phyloP scores from a whole-genome alignment of 2,113 vertebrate genomes.

The Alethe castanea region DNA sequence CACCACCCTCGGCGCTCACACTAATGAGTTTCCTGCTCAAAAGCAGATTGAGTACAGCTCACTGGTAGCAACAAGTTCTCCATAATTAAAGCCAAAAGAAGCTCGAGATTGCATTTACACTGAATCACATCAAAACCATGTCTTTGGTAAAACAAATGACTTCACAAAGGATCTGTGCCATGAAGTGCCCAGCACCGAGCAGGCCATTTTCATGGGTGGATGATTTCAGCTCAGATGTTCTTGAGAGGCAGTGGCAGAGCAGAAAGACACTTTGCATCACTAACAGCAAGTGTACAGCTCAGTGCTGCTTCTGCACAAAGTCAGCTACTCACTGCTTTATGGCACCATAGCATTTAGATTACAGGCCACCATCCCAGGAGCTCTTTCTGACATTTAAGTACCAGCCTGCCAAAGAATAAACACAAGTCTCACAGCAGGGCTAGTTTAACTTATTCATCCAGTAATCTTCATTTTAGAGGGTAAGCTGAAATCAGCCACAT shows the following conservation, averaged over 20 bases:
- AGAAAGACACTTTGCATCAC: not conserved
- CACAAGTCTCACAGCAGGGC: not conserved
- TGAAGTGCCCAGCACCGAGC: not conserved
- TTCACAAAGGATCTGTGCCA: not conserved
- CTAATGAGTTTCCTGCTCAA: not conserved
- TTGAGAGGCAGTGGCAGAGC: not conserved
- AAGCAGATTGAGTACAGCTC: not conserved
- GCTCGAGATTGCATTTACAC: not conserved
- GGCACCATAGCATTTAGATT: not conserved
- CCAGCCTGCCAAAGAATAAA: not conserved
- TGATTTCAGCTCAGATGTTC: not conserved
- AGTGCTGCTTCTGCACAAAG: not conserved
- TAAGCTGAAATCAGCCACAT: not conserved
- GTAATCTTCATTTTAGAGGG: not conserved
- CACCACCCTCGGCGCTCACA: fast-evolving
- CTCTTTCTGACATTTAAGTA: not conserved
- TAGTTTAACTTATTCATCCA: not conserved
- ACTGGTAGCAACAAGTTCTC: not conserved
- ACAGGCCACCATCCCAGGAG: not conserved
- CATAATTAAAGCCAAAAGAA: slow-evolving; percentile 19
- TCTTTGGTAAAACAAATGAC: not conserved
- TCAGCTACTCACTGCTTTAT: not conserved
- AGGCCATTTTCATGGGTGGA: not conserved
- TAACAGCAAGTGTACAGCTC: not conserved
- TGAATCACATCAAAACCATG: not conserved